Percentiles rank a stretch among this genome's conserved stretches.
Evolutionary conservation across 2,888 invertebrate species (phyloP).

Genomic region (Lasioglossum oenotherae): DNA sequence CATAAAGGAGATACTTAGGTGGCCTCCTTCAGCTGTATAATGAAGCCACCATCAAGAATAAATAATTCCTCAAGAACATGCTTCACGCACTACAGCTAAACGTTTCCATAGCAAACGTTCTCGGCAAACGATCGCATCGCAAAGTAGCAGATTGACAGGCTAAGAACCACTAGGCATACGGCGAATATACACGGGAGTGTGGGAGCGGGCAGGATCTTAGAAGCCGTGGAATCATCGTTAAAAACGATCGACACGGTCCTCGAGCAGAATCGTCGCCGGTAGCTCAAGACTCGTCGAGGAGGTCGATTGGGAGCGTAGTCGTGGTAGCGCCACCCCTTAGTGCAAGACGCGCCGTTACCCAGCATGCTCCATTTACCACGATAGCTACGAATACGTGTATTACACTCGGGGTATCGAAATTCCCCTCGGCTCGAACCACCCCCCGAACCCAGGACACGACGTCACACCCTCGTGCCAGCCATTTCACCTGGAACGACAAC

Average conservation of each 20-base stretch:
- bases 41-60: neutral
- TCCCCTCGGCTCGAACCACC: conserved; percentile 36
- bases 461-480: conserved; percentile 21
- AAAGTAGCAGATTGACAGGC: neutral
- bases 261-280: conserved; percentile 68
- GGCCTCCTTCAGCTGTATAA: neutral
- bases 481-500: conserved; percentile 55
- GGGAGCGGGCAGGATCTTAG: neutral
- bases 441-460: neutral
- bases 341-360: conserved; percentile 71
- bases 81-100: neutral
- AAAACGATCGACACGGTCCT: conserved; percentile 21
- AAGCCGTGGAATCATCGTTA: neutral
- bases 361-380: conserved; percentile 76
- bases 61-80: neutral
- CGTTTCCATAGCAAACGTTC: neutral
- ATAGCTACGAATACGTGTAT: conserved; percentile 75
- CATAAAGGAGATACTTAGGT: too few species aligned
- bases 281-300: conserved; percentile 64
- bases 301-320: conserved; percentile 48
- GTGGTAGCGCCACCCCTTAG: conserved; percentile 45
- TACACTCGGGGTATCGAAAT: conserved; percentile 64
- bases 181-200: neutral
- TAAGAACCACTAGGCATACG: neutral
- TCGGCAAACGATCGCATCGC: neutral